Evolutionary conservation across 1,140 invertebrate species (phyloP), one percentile per base, ranked within the genome.

Genomic region (Calycopis cecrops): DNA sequence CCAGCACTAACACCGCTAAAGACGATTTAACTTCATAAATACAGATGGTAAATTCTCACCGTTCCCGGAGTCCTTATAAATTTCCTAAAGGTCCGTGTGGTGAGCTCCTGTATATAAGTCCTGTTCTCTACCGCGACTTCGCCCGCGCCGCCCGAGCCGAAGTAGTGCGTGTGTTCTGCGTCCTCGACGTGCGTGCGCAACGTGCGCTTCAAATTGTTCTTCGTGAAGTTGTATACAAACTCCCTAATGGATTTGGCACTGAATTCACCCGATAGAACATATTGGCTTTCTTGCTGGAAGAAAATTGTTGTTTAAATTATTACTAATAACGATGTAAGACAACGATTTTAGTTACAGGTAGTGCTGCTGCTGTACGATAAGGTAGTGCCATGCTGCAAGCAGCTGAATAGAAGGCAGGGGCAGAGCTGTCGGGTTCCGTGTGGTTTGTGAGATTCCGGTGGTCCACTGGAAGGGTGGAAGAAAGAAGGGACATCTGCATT

Each of bases 261-360:
- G 52, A 92, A 89, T n/a, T 88, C 81, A 34, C 87, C 88, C 59
- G 90, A 71, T 70, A 94, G 87, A 1, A 93, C 76, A 67, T 91
- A 92, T 62, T 94, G 92, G 62, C 87, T 91, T 75, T 94, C 93
- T 69, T 90, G 88, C 92, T 94, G 62, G 52, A 91, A 90, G 59
- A 66, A 63, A 65, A 74, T 34, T 28, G 21, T 6, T 28, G 6
- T 28, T 28, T 28, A 28, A 28, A 28, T 28, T 28, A 28, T 6
- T n/a, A n/a, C n/a, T n/a, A n/a, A n/a, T n/a, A n/a, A n/a, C n/a
- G n/a, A n/a, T n/a, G n/a, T n/a, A n/a, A n/a, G n/a, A n/a, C n/a
- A n/a, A n/a, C n/a, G n/a, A n/a, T n/a, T n/a, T n/a, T n/a, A n/a
- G n/a, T n/a, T n/a, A n/a, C n/a, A n/a, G n/a, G n/a, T n/a, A n/a